Evolutionary conservation across 1,140 invertebrate species (phyloP).

Genomic region (Danaus plexippus): DNA sequence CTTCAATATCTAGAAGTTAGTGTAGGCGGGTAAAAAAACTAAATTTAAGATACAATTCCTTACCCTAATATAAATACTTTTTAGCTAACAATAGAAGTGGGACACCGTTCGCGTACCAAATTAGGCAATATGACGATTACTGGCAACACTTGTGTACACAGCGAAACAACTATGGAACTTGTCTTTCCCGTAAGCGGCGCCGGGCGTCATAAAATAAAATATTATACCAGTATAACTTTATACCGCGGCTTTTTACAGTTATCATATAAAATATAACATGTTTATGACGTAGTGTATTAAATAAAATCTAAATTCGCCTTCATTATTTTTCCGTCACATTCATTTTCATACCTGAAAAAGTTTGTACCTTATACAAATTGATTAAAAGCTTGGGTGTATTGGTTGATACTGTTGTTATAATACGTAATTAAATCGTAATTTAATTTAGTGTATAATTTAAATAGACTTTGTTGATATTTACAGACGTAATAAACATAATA

Average conservation of each 20-base stretch:
- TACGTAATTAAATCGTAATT: too few relatives aligned
- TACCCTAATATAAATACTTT: slow-evolving; percentile 6
- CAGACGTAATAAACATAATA: too few relatives aligned
- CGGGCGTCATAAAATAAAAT: slow-evolving; percentile 29
- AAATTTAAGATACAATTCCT: slow-evolving; percentile 3
- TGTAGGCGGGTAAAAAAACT: slow-evolving; percentile 1
- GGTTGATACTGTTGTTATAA: too few relatives aligned
- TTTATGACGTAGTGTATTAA: slow-evolving; percentile 7
- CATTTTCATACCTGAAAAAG: slow-evolving; percentile 5
- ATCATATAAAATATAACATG: slow-evolving; percentile 4
- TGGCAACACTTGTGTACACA: slow-evolving; percentile 42
- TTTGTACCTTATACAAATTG: slow-evolving; percentile 27
- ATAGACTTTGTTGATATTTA: too few relatives aligned
- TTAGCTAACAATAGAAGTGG: slow-evolving; percentile 24
- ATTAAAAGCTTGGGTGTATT: not conserved
- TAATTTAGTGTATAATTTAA: too few relatives aligned
- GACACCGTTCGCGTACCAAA: slow-evolving; percentile 31
- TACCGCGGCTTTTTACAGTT: slow-evolving; percentile 12
- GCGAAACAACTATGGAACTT: slow-evolving; percentile 22
- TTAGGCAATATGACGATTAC: slow-evolving; percentile 39
- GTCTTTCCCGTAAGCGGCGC: slow-evolving; percentile 35
- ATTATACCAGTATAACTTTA: slow-evolving; percentile 13
- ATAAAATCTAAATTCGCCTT: slow-evolving; percentile 1
- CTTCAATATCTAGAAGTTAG: slow-evolving; percentile 6
- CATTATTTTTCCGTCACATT: slow-evolving; percentile 3